Evolutionary conservation across 2,888 invertebrate species (phyloP).

Genomic region (Cosmorhoe ocellata): DNA sequence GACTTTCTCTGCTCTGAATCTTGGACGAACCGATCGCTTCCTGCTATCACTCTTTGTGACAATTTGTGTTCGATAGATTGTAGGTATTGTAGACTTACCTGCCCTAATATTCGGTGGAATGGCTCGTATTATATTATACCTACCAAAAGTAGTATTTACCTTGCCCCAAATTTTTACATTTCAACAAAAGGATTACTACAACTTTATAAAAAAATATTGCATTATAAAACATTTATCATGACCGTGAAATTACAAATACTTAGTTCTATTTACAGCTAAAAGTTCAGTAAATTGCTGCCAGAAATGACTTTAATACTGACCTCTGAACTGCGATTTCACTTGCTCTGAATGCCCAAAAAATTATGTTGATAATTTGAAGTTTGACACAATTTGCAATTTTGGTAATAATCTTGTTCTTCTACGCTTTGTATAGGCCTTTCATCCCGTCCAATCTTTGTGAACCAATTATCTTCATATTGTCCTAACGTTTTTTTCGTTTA

Average conservation of each 20-base stretch:
- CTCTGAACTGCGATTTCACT: constrained; percentile 33
- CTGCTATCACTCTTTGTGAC: constrained; percentile 16
- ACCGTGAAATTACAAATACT: constrained; percentile 1
- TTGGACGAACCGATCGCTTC: constrained; percentile 29
- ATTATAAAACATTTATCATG: neutral
- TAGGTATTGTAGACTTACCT: too few species aligned
- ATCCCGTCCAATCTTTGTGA: too few species aligned
- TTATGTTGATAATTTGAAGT: neutral
- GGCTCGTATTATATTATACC: too few species aligned
- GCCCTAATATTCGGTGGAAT: too few species aligned
- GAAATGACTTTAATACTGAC: constrained; percentile 22
- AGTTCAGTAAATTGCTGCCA: constrained; percentile 1
- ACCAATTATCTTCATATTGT: too few species aligned
- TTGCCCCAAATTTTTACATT: constrained; percentile 7
- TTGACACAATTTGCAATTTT: too few species aligned
- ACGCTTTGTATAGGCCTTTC: too few species aligned
- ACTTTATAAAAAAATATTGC: constrained; percentile 9
- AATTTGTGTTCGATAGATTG: constrained; percentile 1
- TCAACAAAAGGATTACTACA: neutral
- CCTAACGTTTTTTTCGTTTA: too few species aligned
- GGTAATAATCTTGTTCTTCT: too few species aligned
- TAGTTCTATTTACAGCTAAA: neutral
- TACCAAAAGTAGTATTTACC: neutral
- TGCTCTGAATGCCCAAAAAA: constrained; percentile 8
- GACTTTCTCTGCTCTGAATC: constrained; percentile 37